Conservation (phyloP, 1,140 invertebrate genomes). For the Drosophila bifasciata region DNA sequence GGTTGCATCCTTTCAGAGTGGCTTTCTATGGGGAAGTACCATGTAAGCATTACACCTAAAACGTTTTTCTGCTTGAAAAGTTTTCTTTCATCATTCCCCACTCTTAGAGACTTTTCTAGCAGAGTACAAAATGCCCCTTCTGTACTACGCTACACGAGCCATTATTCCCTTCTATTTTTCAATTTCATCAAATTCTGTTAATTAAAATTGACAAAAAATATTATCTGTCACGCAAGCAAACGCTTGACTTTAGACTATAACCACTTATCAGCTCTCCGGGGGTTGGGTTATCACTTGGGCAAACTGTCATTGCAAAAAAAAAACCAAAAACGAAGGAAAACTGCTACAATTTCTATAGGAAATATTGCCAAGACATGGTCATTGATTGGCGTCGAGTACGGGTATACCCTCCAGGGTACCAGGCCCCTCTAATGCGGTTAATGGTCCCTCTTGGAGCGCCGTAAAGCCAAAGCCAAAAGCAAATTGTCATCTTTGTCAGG, state of each 20-base stretch:
- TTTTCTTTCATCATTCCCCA: no score
- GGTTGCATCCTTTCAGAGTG: no score
- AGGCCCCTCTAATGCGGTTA: slow-evolving; percentile 22
- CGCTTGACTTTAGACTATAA: slow-evolving; percentile 34
- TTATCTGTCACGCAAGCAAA: slow-evolving; percentile 66
- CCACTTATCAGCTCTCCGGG: slow-evolving; percentile 45
- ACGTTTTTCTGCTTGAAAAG: no score
- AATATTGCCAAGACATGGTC: slow-evolving; percentile 17
- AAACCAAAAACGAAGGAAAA: slow-evolving; percentile 7
- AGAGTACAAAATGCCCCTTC: no score
- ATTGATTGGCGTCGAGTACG: slow-evolving; percentile 9
- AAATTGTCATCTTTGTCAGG: slow-evolving; percentile 30
- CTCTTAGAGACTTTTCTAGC: no score
- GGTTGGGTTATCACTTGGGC: slow-evolving; percentile 44
- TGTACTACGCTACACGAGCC: no score
- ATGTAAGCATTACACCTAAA: no score
- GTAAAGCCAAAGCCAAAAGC: slow-evolving; percentile 19
- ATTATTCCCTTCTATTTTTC: not conserved
- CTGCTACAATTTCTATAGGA: slow-evolving; percentile 6
- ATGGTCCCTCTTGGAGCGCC: slow-evolving; percentile 5
- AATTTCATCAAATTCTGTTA: slow-evolving; percentile 54
- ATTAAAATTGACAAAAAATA: slow-evolving; percentile 61
- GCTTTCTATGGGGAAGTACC: no score
- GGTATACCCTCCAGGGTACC: slow-evolving; percentile 10
- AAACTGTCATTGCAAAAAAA: no score